phyloP scores from a whole-genome alignment of 1,140 invertebrate species.

The Aphis craccivora region DNA sequence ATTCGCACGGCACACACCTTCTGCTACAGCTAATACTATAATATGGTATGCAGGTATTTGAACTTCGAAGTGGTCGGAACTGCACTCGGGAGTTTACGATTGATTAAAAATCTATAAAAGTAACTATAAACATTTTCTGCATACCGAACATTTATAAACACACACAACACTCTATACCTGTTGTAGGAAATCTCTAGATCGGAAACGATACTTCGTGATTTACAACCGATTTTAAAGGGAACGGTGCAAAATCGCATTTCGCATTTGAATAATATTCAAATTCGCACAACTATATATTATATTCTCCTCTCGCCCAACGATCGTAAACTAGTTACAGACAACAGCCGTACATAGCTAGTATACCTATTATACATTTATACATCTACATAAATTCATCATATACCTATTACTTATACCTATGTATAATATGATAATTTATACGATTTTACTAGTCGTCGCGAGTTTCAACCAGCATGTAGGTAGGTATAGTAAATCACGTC shows the following conservation, averaged over 20 bases:
- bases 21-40: too few relatives aligned
- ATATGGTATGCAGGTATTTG: not conserved
- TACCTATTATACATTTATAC: too few relatives aligned
- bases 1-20: too few relatives aligned
- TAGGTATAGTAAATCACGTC: too few relatives aligned
- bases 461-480: too few relatives aligned
- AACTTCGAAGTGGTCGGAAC: not conserved
- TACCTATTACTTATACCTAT: too few relatives aligned
- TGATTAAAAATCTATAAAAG: not conserved
- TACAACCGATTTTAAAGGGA: not conserved
- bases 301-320: not conserved
- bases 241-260: not conserved
- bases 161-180: not conserved
- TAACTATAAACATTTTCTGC: not conserved
- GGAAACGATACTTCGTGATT: not conserved
- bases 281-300: not conserved
- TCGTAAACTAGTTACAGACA: not conserved
- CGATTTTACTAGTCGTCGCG: not conserved
- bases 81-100: not conserved
- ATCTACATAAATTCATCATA: not conserved
- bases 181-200: not conserved
- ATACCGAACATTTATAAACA: not conserved
- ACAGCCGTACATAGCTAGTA: not conserved
- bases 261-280: not conserved
- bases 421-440: not conserved